Conservation (phyloP, 2,888 invertebrate species). For the Alcis repandata region DNA sequence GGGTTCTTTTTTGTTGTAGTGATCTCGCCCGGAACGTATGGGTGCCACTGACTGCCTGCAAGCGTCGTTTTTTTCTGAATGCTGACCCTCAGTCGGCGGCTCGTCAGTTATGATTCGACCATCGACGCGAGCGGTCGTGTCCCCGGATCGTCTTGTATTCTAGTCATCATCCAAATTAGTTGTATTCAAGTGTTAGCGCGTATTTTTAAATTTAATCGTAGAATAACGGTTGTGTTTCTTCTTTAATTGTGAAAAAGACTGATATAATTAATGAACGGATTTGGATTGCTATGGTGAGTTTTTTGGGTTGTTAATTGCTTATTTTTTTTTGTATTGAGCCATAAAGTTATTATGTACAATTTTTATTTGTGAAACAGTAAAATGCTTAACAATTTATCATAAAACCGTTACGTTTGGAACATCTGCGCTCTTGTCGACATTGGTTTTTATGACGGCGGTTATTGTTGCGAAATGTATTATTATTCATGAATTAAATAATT, state of each 20-base stretch:
- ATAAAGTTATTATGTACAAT: conserved; percentile 19
- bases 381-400: conserved; percentile 42
- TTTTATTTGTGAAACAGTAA: conserved; percentile 22
- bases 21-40: conserved; percentile 84
- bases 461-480: conserved; percentile 25
- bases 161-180: conserved; percentile 84
- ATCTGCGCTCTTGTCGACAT: conserved; percentile 45
- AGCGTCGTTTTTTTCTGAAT: conserved; percentile 73
- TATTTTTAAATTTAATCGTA: conserved; percentile 64
- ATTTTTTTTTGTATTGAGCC: conserved; percentile 26
- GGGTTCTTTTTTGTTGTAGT: conserved; percentile 85
- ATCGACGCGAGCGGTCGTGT: conserved; percentile 79
- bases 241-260: conserved; percentile 61
- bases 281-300: conserved; percentile 84
- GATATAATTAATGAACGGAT: conserved; percentile 81
- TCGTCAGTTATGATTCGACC: conserved; percentile 81
- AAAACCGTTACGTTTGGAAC: conserved; percentile 43
- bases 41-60: conserved; percentile 74
- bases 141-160: conserved; percentile 74
- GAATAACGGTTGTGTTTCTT: conserved; percentile 52
- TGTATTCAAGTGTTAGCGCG: conserved; percentile 51
- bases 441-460: conserved; percentile 31
- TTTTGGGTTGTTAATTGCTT: conserved; percentile 34
- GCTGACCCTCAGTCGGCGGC: conserved; percentile 74
- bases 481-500: conserved; percentile 23